Conservation (phyloP, 2,113 vertebrate genomes). For the zebrafish (Danio rerio) region GRCz12tu NC_133177.1:18451501-18452000, state of each 20-base stretch:
- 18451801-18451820: slow-evolving; percentile 93
- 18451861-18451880: neutral
- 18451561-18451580: slow-evolving; percentile 94
- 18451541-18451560: slow-evolving; percentile 93
- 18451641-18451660: slow-evolving; percentile 94
- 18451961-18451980: slow-evolving; percentile 94
- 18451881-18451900: neutral
- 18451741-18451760: slow-evolving; percentile 86
- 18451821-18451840: slow-evolving; percentile 89
- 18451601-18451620: slow-evolving; percentile 98
- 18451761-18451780: slow-evolving; percentile 88
- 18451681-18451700: slow-evolving; percentile 7
- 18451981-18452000: slow-evolving; percentile 99
- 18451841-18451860: slow-evolving; percentile 58
- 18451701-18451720: neutral
- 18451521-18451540: slow-evolving; percentile 78
- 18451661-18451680: slow-evolving; percentile 82
- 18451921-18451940: slow-evolving; percentile 97
- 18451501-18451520: neutral
- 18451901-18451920: slow-evolving; percentile 38
- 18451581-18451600: slow-evolving; percentile 94
- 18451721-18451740: neutral
- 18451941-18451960: slow-evolving; percentile 96
- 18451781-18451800: slow-evolving; percentile 91
- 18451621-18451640: slow-evolving; percentile 94